Evolutionary conservation across 2,113 vertebrate species (phyloP), one percentile per base, ranked within the genome.

Genomic region (Epinephelus fuscoguttatus): DNA sequence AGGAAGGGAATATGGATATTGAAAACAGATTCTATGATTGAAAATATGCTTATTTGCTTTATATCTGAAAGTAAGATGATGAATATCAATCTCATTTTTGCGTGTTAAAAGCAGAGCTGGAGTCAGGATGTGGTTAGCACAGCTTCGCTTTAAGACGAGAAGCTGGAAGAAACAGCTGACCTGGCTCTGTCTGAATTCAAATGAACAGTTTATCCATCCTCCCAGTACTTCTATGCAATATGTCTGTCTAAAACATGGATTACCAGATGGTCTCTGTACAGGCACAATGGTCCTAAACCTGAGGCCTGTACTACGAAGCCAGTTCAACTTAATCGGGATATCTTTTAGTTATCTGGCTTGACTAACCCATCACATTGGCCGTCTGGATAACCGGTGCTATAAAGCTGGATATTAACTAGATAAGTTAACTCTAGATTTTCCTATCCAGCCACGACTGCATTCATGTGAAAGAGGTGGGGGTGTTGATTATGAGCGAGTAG

Each of bases 1-100:
- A 78, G 78, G 74, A 71, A 83, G 68, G 69, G 85, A 21, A 42
- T 81, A 70, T 67, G 30, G 45, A 78, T 55, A 74, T 71, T 57
- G 25, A n/a, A 79, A 53, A 81, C 56, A 82, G n/a, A 73, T 45
- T 72, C 8, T 80, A 18, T 69, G 57, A 80, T 56, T 9, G 4
- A 21, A 61, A 47, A 59, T 18, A 19, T 42, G 5, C 3, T 21
- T 30, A 18, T 52, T n/a, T 70, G 18, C 14, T 55, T 77, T 17
- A 15, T 67, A 53, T 52, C 5, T 7, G 5, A 67, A 23, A 68
- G 18, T 30, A 68, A 47, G 42, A 57, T 23, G 66, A 59, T 60
- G 18, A 4, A 69, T 40, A 71, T 75, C 53, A 71, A 4, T 70
- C 50, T 59, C 6, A 69, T 64, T 37, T 9, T 45, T 45, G 42